Base-by-base conservation (phyloP, 2,888 invertebrate species). In the Spatulosminthurus flaviceps region DNA sequence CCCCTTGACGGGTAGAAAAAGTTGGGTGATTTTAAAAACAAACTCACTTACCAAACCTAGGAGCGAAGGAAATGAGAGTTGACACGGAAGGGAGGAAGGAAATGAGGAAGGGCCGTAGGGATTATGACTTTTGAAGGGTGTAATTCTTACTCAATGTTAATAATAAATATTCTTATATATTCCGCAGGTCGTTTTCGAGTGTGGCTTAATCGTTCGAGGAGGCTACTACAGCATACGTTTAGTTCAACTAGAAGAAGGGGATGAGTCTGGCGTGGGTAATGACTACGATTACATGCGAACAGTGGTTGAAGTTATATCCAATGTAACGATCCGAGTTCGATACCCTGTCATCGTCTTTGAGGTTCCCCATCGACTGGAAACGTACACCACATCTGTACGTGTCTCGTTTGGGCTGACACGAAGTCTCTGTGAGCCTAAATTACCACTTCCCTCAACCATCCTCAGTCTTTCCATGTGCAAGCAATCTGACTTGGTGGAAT, bases 161-260 rank as follows among this genome's bases (percentile, higher is more conserved):
- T n/a, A n/a, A n/a, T n/a, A n/a, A n/a, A n/a, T n/a, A 9, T 60
- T 60, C 21, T 60, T 5, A 9, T 5, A 24, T 13, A 28, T 72
- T 26, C 41, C 26, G 19, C 67, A 84, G 84, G 83, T 84, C 11
- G 89, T 90, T 0, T 87, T 92, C 82, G 92, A 92, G 1, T 94
- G 94, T 86, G 93, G 93, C 1, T 91, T 92, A 86, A 92, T 94
- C 87, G 91, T 93, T 41, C 90, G 91, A 86, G 93, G 93, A 13
- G 94, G 94, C 73, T 90, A 89, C 75, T 92, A 92, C 86, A 89
- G 90, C 80, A 87, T 92, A 29, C 88, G 90, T 81, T 86, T 92
- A 60, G 78, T 84, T 21, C 79, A 79, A n/a, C 69, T 70, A 60
- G 41, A 41, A 21, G 66, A 43, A 5, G 69, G 41, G 64, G 34